A percentile compares a stretch with the other conserved stretches of the same genome.
Conservation (phyloP, 2,113 vertebrate species). For the Actenoides hombroni region DNA sequence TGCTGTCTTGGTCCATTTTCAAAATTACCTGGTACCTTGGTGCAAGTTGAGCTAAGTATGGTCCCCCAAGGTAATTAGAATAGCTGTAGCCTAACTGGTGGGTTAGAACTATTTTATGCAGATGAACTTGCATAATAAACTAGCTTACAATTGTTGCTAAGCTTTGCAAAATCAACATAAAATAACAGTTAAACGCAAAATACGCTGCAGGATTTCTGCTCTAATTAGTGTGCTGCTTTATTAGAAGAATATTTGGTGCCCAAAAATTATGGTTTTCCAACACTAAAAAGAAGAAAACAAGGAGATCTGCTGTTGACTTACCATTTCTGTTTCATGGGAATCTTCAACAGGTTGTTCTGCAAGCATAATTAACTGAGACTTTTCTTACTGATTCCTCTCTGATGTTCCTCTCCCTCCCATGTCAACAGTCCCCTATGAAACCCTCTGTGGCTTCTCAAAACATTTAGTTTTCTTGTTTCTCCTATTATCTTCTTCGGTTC, state of each 20-base stretch:
- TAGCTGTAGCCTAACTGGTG: not conserved
- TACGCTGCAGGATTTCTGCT: not conserved
- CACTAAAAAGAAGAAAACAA: not conserved
- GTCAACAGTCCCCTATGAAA: not conserved
- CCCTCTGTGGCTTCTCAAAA: not conserved
- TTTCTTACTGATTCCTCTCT: not conserved
- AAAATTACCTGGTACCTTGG: not conserved
- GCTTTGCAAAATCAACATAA: not conserved
- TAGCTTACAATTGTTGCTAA: not conserved
- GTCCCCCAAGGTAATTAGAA: not conserved
- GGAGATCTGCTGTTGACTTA: not conserved
- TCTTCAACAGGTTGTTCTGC: not conserved
- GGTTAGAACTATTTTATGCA: not conserved
- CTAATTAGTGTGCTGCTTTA: not conserved
- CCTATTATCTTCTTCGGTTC: not conserved
- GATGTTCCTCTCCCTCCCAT: not conserved
- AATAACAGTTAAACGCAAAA: not conserved
- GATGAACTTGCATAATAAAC: not conserved
- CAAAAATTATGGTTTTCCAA: not conserved
- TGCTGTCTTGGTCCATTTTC: not conserved
- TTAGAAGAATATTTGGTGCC: not conserved
- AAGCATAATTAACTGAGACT: not conserved
- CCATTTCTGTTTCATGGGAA: not conserved
- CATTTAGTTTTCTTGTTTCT: not conserved
- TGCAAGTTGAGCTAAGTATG: not conserved